phyloP scores from a whole-genome alignment of 2,113 vertebrate species.

The Heloderma charlesbogerti region DNA sequence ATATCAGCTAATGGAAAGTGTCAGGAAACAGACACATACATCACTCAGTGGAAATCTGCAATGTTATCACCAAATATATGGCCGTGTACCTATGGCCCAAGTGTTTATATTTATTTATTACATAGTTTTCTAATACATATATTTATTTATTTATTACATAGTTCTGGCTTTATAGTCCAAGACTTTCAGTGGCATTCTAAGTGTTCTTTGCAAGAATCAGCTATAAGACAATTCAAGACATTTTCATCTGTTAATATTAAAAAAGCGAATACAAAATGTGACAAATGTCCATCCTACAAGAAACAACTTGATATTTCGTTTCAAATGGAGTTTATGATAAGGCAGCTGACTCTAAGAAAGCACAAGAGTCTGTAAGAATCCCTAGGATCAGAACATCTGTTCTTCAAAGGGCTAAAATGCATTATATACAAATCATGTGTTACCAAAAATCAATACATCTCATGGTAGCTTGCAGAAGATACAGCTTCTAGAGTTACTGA shows the following conservation, averaged over 20 bases:
- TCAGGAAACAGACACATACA: neutral
- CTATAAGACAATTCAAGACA: neutral
- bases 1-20: neutral
- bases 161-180: neutral
- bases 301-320: neutral
- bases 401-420: neutral
- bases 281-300: neutral
- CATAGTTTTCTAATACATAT: neutral
- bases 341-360: no score
- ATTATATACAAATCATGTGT: neutral
- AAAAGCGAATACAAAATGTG: neutral
- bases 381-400: no score
- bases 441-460: neutral
- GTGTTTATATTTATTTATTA: neutral
- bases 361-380: no score
- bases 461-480: neutral
- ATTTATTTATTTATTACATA: neutral
- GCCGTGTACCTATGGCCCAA: neutral
- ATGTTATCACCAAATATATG: constrained; percentile 17
- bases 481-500: neutral
- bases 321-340: neutral
- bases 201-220: neutral
- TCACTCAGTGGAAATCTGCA: neutral
- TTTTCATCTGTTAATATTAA: neutral
- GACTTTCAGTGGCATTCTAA: neutral